Base-by-base conservation (phyloP, 2,888 invertebrate species). In the Melanargia galathea region DNA sequence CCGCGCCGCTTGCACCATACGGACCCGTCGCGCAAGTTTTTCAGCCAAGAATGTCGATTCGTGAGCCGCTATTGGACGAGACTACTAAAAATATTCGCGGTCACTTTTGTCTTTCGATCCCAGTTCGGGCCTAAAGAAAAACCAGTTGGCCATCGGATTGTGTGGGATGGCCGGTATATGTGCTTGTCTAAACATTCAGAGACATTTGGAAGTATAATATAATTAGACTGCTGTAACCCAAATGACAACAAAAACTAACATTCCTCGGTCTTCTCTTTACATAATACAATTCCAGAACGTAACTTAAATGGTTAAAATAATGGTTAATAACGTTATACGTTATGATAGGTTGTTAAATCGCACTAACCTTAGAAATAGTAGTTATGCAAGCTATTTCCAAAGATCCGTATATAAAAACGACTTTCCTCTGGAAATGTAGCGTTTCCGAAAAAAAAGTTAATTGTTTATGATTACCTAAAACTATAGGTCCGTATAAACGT, bases 31-130 rank as follows among this genome's bases (percentile, higher is more conserved):
- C 22, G 66, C 69, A 54, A 63, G 72, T 72, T 72, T 72, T 72
- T 72, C 71, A 71, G 63, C n/a, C 56, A 65, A 68, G 69, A 72
- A 72, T 71, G 70, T 66, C 68, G 70, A 70, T 67, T 73, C 71
- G 64, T 68, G 64, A 63, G 63, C 57, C 60, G 52, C 60, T 60
- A 63, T 58, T 58, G 65, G 65, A 55, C 49, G 40, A 60, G 59
- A 40, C 30, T 45, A 54, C 57, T 60, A 60, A 67, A 67, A 65
- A 63, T 61, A 65, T 67, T 63, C 54, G 65, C 67, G 63, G 57
- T 52, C 26, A 24, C 62, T 65, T 63, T 59, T 57, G 54, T 67
- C 64, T 60, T 58, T 49, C 60, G 49, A 60, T 62, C 55, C 58
- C 60, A 63, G 60, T 60, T 60, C 54, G 60, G 16, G 38, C 24